These are phyloP conservation scores for Trachops cirrhosus DNA, from an alignment of 2,797 vertebrate genomes.

Conservation along the genomic window DNA sequence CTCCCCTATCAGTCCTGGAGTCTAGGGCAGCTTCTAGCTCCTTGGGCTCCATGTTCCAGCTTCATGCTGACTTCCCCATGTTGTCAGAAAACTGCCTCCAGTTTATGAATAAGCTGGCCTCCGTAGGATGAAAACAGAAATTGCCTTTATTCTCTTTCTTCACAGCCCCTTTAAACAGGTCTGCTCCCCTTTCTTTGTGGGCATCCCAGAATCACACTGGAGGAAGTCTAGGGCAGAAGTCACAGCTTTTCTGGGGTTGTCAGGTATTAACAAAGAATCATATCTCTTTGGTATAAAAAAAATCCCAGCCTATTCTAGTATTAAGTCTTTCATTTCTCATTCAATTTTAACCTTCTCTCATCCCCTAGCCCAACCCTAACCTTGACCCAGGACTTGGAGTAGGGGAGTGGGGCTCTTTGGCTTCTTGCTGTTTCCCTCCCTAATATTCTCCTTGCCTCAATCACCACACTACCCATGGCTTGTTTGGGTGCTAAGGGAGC, in stretches of 20 bases:
- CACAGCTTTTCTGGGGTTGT: neutral
- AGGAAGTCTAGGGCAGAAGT: neutral
- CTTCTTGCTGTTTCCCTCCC: neutral
- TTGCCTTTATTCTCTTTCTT: neutral
- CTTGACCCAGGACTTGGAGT: neutral
- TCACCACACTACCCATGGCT: neutral
- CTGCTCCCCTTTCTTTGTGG: neutral
- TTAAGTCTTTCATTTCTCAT: neutral
- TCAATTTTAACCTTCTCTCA: neutral
- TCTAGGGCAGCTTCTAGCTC: neutral
- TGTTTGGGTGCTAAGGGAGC: neutral
- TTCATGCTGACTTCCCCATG: slow-evolving; percentile 51
- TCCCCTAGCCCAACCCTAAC: neutral
- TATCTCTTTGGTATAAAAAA: neutral
- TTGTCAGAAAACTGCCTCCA: neutral
- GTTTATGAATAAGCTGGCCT: neutral
- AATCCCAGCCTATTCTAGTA: neutral
- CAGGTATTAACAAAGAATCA: neutral
- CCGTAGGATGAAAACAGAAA: neutral
- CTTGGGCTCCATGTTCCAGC: neutral
- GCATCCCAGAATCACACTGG: neutral
- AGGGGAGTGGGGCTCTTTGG: neutral
- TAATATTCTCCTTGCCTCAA: too few relatives aligned
- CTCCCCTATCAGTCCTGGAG: neutral
- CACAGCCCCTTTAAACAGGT: neutral